phyloP scores from a whole-genome alignment of 2,888 invertebrate genomes.

The Ctena decussata region DNA sequence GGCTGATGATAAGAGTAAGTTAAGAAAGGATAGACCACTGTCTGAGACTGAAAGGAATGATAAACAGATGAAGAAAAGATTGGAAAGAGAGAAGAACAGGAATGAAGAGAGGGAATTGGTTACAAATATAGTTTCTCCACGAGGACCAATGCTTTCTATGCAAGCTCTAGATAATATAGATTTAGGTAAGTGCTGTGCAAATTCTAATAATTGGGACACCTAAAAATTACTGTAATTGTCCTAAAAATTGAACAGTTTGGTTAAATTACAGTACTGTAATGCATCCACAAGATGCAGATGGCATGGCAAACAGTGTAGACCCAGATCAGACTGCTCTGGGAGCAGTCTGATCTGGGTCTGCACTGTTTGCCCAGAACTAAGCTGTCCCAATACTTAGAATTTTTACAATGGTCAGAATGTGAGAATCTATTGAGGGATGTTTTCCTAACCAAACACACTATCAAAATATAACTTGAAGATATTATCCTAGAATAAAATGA shows the following conservation, averaged over 20 bases:
- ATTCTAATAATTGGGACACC: no score
- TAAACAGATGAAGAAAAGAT: slow-evolving; percentile 52
- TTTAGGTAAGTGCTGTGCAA: slow-evolving; percentile 77
- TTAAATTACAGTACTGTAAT: no score
- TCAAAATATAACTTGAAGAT: no score
- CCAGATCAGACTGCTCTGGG: neutral
- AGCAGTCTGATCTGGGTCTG: neutral
- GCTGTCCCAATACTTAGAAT: no score
- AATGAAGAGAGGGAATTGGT: slow-evolving; percentile 65
- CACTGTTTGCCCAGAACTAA: neutral
- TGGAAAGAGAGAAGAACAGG: slow-evolving; percentile 63
- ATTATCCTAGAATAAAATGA: no score
- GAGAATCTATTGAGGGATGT: no score
- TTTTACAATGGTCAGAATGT: no score
- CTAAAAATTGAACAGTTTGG: no score
- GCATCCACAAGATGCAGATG: no score
- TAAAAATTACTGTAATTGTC: no score
- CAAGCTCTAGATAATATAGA: slow-evolving; percentile 73
- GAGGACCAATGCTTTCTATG: slow-evolving; percentile 72
- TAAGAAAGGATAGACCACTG: neutral
- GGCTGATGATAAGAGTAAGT: neutral
- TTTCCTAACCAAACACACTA: no score
- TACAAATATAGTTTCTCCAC: slow-evolving; percentile 67
- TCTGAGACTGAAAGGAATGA: slow-evolving; percentile 41
- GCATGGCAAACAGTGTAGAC: neutral